These are phyloP conservation scores for Tapirus terrestris DNA, from an alignment of 2,113 vertebrate genomes.

Conservation along the genomic window DNA sequence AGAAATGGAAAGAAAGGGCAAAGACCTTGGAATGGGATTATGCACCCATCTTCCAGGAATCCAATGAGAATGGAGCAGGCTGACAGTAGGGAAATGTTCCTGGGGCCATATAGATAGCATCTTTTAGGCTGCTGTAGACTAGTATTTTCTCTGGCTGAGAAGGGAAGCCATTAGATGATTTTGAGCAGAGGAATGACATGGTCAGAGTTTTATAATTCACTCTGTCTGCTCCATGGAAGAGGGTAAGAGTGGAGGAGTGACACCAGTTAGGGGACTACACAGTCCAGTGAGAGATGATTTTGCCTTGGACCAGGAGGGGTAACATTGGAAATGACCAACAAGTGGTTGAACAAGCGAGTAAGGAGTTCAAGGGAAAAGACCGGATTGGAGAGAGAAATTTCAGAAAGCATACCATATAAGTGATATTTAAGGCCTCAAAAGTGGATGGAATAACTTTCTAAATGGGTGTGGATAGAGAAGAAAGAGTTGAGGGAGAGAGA, in stretches of 20 bases:
- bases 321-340: too few species aligned
- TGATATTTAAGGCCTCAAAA: neutral
- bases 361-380: neutral
- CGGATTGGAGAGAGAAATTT: neutral
- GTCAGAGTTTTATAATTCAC: neutral
- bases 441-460: neutral
- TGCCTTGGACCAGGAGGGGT: neutral
- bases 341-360: neutral
- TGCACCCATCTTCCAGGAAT: neutral
- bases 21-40: neutral
- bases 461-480: neutral
- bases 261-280: neutral
- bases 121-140: neutral
- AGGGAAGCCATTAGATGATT: neutral
- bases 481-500: neutral
- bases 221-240: neutral
- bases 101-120: neutral
- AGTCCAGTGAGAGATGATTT: neutral
- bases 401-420: neutral
- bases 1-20: neutral
- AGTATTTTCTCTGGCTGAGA: neutral
- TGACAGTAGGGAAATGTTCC: too few species aligned
- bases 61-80: neutral
- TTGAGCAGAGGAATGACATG: neutral
- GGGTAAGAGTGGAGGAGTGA: neutral